phyloP scores from a whole-genome alignment of 2,113 vertebrate species.

The Acinonyx jubatus region DNA sequence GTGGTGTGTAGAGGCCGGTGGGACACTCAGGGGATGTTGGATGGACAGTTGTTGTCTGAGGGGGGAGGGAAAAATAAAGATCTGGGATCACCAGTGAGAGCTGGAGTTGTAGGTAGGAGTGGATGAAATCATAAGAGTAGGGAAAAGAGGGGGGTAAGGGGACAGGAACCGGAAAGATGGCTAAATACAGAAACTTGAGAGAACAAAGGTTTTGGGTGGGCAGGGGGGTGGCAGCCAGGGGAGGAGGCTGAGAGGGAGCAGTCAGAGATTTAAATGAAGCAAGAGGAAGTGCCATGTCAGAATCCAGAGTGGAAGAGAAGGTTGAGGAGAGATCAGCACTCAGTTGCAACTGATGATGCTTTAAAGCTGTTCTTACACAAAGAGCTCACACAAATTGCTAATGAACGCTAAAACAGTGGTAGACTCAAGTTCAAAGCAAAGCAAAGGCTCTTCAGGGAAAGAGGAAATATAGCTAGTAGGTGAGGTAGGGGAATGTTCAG shows the following conservation, averaged over 20 bases:
- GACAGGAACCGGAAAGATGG: neutral
- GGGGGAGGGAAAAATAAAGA: neutral
- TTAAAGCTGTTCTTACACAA: neutral
- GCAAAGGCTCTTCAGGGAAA: neutral
- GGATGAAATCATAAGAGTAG: neutral
- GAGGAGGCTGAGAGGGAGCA: neutral
- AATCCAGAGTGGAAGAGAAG: neutral
- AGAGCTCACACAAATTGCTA: neutral
- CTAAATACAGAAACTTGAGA: neutral
- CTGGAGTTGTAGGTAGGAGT: neutral
- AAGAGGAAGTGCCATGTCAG: neutral
- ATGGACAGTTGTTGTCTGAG: neutral
- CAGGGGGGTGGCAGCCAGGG: neutral
- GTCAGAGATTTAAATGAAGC: neutral
- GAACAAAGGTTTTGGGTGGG: neutral
- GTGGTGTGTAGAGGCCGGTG: neutral
- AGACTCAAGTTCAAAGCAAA: slow-evolving; percentile 31
- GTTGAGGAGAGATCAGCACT: neutral
- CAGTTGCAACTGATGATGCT: rapidly evolving
- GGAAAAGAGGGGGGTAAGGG: neutral
- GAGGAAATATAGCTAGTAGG: neutral
- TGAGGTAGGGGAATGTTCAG: neutral
- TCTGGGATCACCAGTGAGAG: neutral
- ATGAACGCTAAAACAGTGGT: neutral
- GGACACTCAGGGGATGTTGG: neutral